These are phyloP conservation scores for Ploceus nigricollis DNA, from an alignment of 2,113 vertebrate species.

Conservation along the genomic window DNA sequence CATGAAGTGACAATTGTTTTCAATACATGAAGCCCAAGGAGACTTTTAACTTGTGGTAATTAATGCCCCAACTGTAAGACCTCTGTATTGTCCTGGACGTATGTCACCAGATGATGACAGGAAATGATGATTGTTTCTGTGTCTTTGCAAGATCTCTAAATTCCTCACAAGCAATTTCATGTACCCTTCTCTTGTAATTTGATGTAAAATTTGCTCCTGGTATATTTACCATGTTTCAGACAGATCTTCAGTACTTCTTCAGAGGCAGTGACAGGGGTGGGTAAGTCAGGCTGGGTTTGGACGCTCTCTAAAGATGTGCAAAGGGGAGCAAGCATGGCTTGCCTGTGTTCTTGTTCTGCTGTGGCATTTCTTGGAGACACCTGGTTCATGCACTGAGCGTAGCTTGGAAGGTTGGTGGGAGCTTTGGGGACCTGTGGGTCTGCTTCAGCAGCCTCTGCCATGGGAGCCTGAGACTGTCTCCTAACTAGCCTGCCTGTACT, in stretches of 20 bases:
- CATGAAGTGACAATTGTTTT: not conserved
- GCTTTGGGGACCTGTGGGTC: not conserved
- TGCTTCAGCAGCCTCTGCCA: not conserved
- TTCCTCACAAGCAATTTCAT: not conserved
- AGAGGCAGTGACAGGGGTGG: not conserved
- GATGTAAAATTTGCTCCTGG: not conserved
- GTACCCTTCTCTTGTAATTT: not conserved
- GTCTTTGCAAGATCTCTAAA: not conserved
- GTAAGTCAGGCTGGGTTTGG: not conserved
- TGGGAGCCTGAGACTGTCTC: not conserved
- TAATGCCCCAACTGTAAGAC: not conserved
- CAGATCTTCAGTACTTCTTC: not conserved
- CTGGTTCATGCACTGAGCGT: not conserved
- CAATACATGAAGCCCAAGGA: not conserved
- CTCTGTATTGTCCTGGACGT: not conserved
- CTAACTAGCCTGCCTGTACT: not conserved
- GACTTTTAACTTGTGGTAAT: not conserved
- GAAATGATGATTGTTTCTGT: not conserved
- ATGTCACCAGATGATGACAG: not conserved
- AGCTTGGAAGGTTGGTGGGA: not conserved
- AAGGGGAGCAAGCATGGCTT: not conserved
- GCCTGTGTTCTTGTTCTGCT: not conserved
- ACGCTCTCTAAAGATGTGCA: not conserved
- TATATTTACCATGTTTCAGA: not conserved
- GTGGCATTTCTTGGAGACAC: not conserved